Conservation (phyloP, 1,140 invertebrate genomes). For the Diorhabda elongata region DNA sequence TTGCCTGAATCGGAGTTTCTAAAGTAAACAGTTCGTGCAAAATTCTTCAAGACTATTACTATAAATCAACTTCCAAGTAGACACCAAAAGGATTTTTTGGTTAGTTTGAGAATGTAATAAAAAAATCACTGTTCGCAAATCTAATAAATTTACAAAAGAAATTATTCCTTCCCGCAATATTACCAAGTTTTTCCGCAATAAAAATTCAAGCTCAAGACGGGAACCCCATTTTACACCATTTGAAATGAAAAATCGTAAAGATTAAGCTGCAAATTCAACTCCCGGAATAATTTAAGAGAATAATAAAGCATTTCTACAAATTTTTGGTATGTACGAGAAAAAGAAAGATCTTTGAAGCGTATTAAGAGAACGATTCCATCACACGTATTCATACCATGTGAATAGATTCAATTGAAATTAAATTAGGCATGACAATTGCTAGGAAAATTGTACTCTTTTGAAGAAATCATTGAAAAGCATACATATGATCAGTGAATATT, state of each 20-base stretch:
- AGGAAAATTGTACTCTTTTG: too few relatives aligned
- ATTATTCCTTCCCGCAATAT: neutral
- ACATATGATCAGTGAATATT: too few relatives aligned
- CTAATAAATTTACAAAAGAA: neutral
- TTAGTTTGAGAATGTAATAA: too few relatives aligned
- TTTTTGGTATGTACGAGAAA: neutral
- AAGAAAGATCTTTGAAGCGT: conserved; percentile 2
- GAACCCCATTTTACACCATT: neutral
- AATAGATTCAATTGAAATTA: too few relatives aligned
- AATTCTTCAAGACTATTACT: too few relatives aligned
- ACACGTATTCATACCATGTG: neutral
- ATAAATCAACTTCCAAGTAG: too few relatives aligned
- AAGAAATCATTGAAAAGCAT: too few relatives aligned
- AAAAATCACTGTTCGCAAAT: neutral
- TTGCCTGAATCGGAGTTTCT: too few relatives aligned
- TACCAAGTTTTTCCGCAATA: neutral
- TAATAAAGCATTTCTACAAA: conserved; percentile 1
- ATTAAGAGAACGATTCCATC: neutral
- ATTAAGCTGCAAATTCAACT: neutral
- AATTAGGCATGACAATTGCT: too few relatives aligned
- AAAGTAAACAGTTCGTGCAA: too few relatives aligned
- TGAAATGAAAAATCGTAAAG: conserved; percentile 1
- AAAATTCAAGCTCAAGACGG: neutral
- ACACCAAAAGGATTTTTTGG: too few relatives aligned
- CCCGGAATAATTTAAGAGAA: conserved; percentile 2